Evolutionary conservation across 2,113 vertebrate species (phyloP).

Genomic region (Arizona elegans): DNA sequence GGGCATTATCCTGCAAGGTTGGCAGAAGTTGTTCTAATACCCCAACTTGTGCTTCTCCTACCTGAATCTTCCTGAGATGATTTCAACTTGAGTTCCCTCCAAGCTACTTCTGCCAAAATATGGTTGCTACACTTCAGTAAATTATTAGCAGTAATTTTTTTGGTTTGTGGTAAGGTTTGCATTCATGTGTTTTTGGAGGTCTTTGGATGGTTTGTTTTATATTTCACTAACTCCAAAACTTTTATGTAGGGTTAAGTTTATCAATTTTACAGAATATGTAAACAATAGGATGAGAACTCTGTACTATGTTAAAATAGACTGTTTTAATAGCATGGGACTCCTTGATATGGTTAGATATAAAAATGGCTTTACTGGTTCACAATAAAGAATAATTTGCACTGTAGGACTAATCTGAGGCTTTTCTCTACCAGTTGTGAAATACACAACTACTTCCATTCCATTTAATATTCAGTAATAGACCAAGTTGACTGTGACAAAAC

Average conservation of each 20-base stretch:
- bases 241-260: constrained; percentile 54
- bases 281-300: not conserved
- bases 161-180: constrained; percentile 41
- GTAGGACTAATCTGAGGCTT: not conserved
- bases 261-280: constrained; percentile 7
- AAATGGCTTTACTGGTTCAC: not conserved
- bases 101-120: not conserved
- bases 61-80: not conserved
- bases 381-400: not conserved
- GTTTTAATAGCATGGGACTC: not conserved
- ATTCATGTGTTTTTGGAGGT: constrained; percentile 45
- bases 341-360: not conserved
- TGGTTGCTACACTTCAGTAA: not conserved
- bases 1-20: not conserved
- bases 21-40: not conserved
- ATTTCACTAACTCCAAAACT: constrained; percentile 15
- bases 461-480: not conserved
- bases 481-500: not conserved
- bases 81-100: not conserved
- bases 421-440: not conserved
- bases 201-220: constrained; percentile 34
- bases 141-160: not conserved
- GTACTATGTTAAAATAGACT: not conserved
- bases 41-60: not conserved
- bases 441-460: not conserved